phyloP scores from a whole-genome alignment of 2,888 invertebrate genomes.

The Melieria crassipennis region DNA sequence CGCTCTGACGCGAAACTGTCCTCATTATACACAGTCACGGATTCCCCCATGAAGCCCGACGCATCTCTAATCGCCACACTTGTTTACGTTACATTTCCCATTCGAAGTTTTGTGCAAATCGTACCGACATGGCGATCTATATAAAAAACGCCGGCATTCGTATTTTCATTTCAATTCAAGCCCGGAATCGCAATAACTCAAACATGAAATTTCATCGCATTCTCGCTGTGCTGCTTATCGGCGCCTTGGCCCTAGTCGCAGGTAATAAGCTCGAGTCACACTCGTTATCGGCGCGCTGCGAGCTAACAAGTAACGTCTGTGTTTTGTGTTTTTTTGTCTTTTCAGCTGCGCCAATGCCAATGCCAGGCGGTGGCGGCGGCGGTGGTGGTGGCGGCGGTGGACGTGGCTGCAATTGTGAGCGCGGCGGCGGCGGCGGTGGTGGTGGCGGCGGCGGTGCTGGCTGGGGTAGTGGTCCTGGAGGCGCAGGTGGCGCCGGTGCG shows the following conservation, averaged over 20 bases:
- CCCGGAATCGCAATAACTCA: slow-evolving; percentile 19
- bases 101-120: too few relatives aligned
- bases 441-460: slow-evolving; percentile 46
- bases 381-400: slow-evolving; percentile 45
- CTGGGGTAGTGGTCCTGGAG: slow-evolving; percentile 42
- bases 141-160: slow-evolving; percentile 18
- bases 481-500: slow-evolving; percentile 38
- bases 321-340: neutral
- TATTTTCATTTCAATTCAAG: slow-evolving; percentile 14
- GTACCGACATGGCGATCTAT: neutral
- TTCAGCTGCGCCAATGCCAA: slow-evolving; percentile 39
- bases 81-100: too few relatives aligned
- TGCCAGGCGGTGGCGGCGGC: slow-evolving; percentile 44
- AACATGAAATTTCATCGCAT: slow-evolving; percentile 22
- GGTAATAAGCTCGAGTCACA: neutral
- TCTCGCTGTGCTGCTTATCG: slow-evolving; percentile 6
- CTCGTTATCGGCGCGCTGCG: neutral
- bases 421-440: slow-evolving; percentile 43
- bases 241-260: slow-evolving; percentile 14
- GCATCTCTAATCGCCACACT: too few relatives aligned
- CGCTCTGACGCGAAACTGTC: too few relatives aligned
- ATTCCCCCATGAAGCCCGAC: too few relatives aligned
- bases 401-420: slow-evolving; percentile 47
- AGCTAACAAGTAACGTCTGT: neutral
- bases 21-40: too few relatives aligned